Evolutionary conservation across 2,888 invertebrate species (phyloP).

Genomic region (Eupelmus urozonus): DNA sequence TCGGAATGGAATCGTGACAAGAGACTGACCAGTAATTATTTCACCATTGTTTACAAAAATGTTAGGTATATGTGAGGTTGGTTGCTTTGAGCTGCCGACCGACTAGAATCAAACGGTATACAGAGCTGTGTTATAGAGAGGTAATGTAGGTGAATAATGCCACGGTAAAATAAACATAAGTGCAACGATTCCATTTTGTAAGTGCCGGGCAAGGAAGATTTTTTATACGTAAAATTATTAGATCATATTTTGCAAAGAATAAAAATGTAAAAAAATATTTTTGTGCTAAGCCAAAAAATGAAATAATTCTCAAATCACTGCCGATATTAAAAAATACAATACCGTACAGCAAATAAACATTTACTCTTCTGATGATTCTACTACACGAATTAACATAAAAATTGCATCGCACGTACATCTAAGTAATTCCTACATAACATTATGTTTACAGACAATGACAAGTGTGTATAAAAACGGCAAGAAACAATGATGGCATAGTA

Average conservation of each 20-base stretch:
- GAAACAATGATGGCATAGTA: slow-evolving; percentile 48
- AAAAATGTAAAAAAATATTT: background rate
- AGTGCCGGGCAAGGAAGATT: slow-evolving; percentile 3
- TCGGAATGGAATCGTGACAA: slow-evolving; percentile 42
- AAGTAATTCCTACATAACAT: slow-evolving; percentile 19
- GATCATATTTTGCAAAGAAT: no score
- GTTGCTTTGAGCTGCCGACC: slow-evolving; percentile 52
- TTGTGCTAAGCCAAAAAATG: background rate
- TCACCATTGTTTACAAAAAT: slow-evolving; percentile 27
- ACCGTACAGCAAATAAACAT: background rate
- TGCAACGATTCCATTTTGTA: slow-evolving; percentile 43
- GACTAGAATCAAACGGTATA: slow-evolving; percentile 57
- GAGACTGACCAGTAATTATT: slow-evolving; percentile 16
- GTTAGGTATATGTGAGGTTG: slow-evolving; percentile 35
- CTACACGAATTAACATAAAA: slow-evolving; percentile 19
- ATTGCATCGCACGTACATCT: slow-evolving; percentile 1
- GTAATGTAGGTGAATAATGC: slow-evolving; percentile 46
- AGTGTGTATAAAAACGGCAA: slow-evolving; percentile 44
- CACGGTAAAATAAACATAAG: slow-evolving; percentile 32
- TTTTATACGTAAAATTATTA: slow-evolving; percentile 18
- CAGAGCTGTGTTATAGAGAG: slow-evolving; percentile 27
- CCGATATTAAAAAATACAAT: slow-evolving; percentile 5
- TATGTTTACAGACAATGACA: slow-evolving; percentile 23
- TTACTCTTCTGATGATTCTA: slow-evolving; percentile 13
- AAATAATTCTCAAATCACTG: slow-evolving; percentile 1